Percentiles rank a stretch among this genome's conserved stretches.
phyloP scores from a whole-genome alignment of 1,140 invertebrate species.

The Chironomus tepperi region DNA sequence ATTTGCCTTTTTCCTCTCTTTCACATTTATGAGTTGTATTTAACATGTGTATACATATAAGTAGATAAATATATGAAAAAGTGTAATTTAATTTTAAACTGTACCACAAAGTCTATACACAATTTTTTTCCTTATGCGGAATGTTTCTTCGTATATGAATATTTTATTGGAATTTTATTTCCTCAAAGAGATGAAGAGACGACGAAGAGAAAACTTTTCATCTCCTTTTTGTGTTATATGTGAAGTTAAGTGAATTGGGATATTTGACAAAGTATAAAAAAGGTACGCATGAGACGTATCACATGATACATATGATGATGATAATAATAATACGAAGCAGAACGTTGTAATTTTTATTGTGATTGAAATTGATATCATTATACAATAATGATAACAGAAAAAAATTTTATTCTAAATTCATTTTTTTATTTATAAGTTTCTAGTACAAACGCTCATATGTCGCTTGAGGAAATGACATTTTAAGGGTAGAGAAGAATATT shows the following conservation, averaged over 20 bases:
- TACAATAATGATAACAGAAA: background rate
- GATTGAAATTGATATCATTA: slow-evolving; percentile 23
- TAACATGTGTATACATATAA: too few relatives aligned
- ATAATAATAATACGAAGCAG: background rate
- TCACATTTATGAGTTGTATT: background rate
- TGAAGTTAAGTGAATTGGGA: background rate
- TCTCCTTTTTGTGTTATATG: background rate
- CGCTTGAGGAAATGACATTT: background rate
- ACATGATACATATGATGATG: background rate
- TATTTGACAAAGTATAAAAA: slow-evolving; percentile 5
- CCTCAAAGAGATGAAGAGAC: background rate
- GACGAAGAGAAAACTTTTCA: too few relatives aligned
- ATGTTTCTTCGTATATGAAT: background rate
- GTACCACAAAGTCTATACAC: background rate
- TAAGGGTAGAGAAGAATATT: background rate
- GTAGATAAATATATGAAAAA: background rate
- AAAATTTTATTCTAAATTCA: background rate
- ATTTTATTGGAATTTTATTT: slow-evolving; percentile 3
- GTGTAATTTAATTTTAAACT: slow-evolving; percentile 9
- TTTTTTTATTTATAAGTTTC: background rate
- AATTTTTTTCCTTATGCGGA: too few relatives aligned
- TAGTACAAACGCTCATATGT: background rate
- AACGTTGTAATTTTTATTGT: slow-evolving; percentile 17
- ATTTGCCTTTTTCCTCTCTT: background rate
- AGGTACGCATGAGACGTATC: background rate